These are phyloP conservation scores for Eristalis intricaria DNA, from an alignment of 2,888 invertebrate genomes.

Conservation along the genomic window DNA sequence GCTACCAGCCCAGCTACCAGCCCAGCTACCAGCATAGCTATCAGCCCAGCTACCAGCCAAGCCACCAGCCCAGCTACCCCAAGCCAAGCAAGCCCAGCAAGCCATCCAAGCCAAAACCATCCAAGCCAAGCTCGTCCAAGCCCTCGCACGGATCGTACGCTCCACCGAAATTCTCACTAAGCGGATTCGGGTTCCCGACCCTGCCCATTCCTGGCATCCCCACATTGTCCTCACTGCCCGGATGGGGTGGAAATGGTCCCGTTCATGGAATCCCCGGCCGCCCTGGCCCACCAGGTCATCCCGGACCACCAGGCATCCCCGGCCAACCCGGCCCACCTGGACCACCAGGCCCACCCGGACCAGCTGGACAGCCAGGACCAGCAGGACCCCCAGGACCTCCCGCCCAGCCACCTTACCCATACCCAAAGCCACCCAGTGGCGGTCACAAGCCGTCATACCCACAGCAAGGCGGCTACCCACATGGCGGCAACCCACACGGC, in stretches of 20 bases:
- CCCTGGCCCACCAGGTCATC: constrained; percentile 24
- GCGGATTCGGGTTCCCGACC: constrained; percentile 3
- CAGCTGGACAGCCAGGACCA: constrained; percentile 65
- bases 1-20: neutral
- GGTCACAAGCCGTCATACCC: neutral
- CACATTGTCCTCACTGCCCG: constrained; percentile 10
- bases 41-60: neutral
- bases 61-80: too few relatives aligned
- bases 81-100: neutral
- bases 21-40: too few relatives aligned
- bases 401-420: neutral
- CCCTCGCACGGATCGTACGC: constrained; percentile 13
- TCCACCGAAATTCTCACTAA: neutral
- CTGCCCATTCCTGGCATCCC: neutral
- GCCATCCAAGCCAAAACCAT: neutral
- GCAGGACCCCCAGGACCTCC: constrained; percentile 35
- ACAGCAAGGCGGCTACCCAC: neutral
- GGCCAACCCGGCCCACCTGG: constrained; percentile 37
- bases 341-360: constrained; percentile 44
- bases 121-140: neutral
- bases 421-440: neutral
- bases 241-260: constrained; percentile 12
- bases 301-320: constrained; percentile 25
- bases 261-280: constrained; percentile 18
- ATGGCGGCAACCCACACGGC: constrained; percentile 20